Base-by-base conservation (phyloP, 2,888 invertebrate genomes). In the Oligia fasciuncula region DNA sequence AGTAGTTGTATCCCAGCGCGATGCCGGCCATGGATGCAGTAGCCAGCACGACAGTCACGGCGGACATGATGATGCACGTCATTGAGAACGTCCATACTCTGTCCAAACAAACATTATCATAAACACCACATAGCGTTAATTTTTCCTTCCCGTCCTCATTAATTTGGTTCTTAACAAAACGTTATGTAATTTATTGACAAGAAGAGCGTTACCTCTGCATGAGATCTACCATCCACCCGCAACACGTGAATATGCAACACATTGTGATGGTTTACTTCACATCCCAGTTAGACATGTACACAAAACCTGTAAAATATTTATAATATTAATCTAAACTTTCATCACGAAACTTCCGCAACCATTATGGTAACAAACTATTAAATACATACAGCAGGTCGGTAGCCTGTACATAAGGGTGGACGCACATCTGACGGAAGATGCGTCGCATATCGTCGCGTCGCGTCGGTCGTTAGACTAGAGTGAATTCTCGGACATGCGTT, bases 1-100 rank as follows among this genome's bases (percentile, higher is more conserved):
- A 96, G 89, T 96, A 96, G 87, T 96, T 96, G 87, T 96, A 96
- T 0, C 96, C 96, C n/a, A 96, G 88, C 1, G 96, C 95, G 19
- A 96, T 93, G 43, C 96, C 96, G 0, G 95, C 89, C 92, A 95
- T 92, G 1, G 95, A 92, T 0, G 94, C 88, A 0, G 91, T 92
- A 63, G 93, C 13, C 19, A 95, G 68, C 5, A 93, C 88, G 74
- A 94, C 94, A 82, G 93, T 92, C 0, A 96, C 90, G 0, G 96
- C 94, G 0, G 94, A 92, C 83, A 93, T 91, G 84, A 96, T 95
- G 88, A 92, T 91, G 85, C 95, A 95, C 0, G 96, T 92, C 96
- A 96, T 95, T 5, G 92, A 78, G 72, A 96, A 96, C n/a, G 94
- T 93, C 95, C 95, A 95, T 75, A 90, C 81, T 84, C 96, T 95